Evolutionary conservation across 1,140 invertebrate genomes (phyloP).

Genomic region (Drosophila mojavensis): DNA sequence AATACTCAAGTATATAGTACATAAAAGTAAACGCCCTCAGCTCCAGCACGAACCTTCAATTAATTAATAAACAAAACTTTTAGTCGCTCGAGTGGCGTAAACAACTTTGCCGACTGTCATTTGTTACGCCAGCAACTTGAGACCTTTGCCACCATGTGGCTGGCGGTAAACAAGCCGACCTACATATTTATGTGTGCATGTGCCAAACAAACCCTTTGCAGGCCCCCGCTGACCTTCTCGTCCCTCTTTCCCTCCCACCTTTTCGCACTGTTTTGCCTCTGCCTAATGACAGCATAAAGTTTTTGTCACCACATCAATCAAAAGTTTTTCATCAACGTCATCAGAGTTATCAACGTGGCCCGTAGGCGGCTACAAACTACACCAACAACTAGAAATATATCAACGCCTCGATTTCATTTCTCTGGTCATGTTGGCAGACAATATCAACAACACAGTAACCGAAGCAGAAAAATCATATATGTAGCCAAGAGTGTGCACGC

Average conservation of each 20-base stretch:
- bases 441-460: slow-evolving; percentile 21
- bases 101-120: slow-evolving; percentile 48
- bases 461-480: slow-evolving; percentile 13
- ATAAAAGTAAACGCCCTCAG: not conserved
- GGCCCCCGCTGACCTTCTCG: not conserved
- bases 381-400: slow-evolving; percentile 34
- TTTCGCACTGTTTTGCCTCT: slow-evolving; percentile 31
- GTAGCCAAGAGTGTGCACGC: slow-evolving; percentile 35
- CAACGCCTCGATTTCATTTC: slow-evolving; percentile 24
- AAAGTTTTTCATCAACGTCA: slow-evolving; percentile 83
- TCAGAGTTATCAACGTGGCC: slow-evolving; percentile 78
- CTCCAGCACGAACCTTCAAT: slow-evolving; percentile 63
- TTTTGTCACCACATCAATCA: slow-evolving; percentile 81
- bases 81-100: slow-evolving; percentile 35
- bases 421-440: slow-evolving; percentile 44
- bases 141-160: slow-evolving; percentile 9
- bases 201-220: slow-evolving; percentile 34
- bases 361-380: slow-evolving; percentile 62
- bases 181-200: slow-evolving; percentile 16
- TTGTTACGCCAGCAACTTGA: slow-evolving; percentile 34
- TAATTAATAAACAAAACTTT: slow-evolving; percentile 82
- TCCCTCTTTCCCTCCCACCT: too few species aligned
- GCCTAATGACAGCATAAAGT: slow-evolving; percentile 80
- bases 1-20: not conserved
- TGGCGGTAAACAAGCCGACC: slow-evolving; percentile 18